Percentiles rank a stretch among this genome's conserved stretches.
phyloP scores from a whole-genome alignment of 2,113 vertebrate genomes.

The Bufo gargarizans region DNA sequence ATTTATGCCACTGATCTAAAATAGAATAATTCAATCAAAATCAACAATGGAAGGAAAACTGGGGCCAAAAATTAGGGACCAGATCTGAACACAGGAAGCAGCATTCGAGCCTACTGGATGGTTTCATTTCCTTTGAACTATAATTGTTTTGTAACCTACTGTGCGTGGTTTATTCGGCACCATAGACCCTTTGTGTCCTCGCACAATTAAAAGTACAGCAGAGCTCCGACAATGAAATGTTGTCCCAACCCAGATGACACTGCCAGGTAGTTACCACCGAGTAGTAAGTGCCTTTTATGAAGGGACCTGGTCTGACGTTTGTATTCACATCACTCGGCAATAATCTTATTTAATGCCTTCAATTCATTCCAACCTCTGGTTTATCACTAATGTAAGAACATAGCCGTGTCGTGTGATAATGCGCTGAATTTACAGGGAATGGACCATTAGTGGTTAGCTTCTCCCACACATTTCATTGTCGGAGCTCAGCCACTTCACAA shows the following conservation, averaged over 20 bases:
- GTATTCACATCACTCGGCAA: neutral
- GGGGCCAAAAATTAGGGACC: too few relatives aligned
- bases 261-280: neutral
- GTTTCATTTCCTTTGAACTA: too few relatives aligned
- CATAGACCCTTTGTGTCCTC: too few relatives aligned
- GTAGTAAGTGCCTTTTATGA: neutral
- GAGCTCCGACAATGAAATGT: too few relatives aligned
- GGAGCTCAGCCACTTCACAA: too few relatives aligned
- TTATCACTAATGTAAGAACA: neutral
- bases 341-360: neutral
- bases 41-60: too few relatives aligned
- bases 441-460: neutral
- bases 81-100: too few relatives aligned
- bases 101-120: too few relatives aligned
- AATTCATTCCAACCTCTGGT: neutral
- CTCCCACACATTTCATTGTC: neutral
- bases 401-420: neutral
- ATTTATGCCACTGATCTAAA: too few relatives aligned
- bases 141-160: too few relatives aligned
- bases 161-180: too few relatives aligned
- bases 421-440: neutral
- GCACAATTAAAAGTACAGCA: neutral
- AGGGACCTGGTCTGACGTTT: neutral
- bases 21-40: too few relatives aligned
- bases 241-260: neutral